These are phyloP conservation scores for Crepidodera aurea DNA, from an alignment of 2,888 invertebrate genomes.

Conservation along the genomic window DNA sequence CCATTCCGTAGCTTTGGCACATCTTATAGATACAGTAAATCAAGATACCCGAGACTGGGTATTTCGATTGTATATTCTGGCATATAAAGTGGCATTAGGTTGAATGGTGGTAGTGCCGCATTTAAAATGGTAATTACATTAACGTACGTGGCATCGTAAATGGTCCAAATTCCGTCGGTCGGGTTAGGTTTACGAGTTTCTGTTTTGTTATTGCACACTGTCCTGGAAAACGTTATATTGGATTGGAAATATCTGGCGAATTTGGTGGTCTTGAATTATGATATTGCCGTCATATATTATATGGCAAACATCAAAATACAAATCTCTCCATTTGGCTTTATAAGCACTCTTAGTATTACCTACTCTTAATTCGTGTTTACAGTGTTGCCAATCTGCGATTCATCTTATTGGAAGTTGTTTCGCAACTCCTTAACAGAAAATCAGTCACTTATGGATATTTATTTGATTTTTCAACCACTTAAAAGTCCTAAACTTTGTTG, in stretches of 20 bases:
- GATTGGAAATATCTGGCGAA: slow-evolving; percentile 17
- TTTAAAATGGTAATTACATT: slow-evolving; percentile 45
- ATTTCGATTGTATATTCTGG: slow-evolving; percentile 28
- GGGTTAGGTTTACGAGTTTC: slow-evolving; percentile 40
- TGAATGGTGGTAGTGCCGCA: slow-evolving; percentile 15
- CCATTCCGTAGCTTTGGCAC: slow-evolving; percentile 8
- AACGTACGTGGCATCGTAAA: slow-evolving; percentile 39
- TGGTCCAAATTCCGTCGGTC: slow-evolving; percentile 38
- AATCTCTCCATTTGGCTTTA: too few relatives aligned
- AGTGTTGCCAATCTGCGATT: too few relatives aligned
- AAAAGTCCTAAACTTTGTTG: not conserved
- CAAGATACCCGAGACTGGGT: slow-evolving; percentile 15
- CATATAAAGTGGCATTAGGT: slow-evolving; percentile 28
- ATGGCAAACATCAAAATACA: too few relatives aligned
- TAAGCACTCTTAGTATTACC: too few relatives aligned
- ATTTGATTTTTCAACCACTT: not conserved
- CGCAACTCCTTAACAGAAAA: too few relatives aligned
- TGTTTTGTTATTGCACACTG: slow-evolving; percentile 14
- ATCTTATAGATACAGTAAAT: slow-evolving; percentile 20
- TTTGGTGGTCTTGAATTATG: slow-evolving; percentile 5
- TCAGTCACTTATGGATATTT: too few relatives aligned
- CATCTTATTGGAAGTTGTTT: too few relatives aligned
- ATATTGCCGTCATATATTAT: not conserved
- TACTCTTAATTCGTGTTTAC: too few relatives aligned
- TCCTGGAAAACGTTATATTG: slow-evolving; percentile 4